Conservation (phyloP, 2,113 vertebrate species). For the Numida meleagris region DNA sequence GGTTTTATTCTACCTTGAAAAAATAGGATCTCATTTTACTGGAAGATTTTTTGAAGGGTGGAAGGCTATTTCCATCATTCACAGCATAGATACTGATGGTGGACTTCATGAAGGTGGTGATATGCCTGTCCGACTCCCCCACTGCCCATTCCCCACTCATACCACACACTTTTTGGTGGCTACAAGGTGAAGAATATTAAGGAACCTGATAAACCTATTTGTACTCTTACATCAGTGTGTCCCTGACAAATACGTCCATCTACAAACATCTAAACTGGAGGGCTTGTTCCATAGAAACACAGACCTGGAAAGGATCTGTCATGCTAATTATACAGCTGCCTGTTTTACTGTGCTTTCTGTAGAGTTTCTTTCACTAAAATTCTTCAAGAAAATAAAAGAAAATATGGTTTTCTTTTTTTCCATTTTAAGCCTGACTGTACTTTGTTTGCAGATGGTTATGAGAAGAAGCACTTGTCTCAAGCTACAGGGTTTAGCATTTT, state of each 20-base stretch:
- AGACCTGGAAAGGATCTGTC: background rate
- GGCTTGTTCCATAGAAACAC: background rate
- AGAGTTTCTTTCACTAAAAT: background rate
- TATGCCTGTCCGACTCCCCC: rapidly evolving
- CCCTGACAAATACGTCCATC: background rate
- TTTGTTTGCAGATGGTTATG: background rate
- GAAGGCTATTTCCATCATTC: background rate
- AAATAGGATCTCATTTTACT: background rate
- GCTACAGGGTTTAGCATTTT: background rate
- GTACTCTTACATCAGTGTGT: background rate
- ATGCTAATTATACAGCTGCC: background rate
- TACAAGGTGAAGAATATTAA: background rate
- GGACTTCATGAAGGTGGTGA: background rate
- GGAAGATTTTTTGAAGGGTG: background rate
- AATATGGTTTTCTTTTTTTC: background rate
- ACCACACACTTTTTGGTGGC: rapidly evolving
- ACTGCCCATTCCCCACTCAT: rapidly evolving
- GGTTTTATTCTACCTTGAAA: background rate
- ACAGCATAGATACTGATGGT: rapidly evolving
- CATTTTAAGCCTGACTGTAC: background rate
- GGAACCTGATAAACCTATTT: rapidly evolving
- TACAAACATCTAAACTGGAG: background rate
- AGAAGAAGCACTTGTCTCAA: background rate
- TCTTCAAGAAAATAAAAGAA: background rate
- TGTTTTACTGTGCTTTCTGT: background rate